phyloP scores from a whole-genome alignment of 92 coral and sea anemone species.

The Porites rus region DNA sequence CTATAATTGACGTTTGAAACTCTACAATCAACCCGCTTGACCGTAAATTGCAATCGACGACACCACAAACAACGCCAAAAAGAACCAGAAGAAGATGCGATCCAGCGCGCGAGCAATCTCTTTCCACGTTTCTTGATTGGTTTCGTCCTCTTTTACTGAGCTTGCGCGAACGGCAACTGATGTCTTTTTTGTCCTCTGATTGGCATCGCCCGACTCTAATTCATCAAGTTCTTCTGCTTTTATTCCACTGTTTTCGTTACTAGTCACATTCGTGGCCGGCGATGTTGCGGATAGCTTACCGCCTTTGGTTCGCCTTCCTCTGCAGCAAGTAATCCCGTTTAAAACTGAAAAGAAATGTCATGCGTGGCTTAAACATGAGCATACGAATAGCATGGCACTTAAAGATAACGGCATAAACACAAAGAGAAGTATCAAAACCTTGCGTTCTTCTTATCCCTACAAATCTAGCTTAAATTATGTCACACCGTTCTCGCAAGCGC shows the following conservation, averaged over 20 bases:
- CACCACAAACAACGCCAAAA: constrained; percentile 40
- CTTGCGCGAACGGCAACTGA: constrained; percentile 26
- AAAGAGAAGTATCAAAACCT: no score
- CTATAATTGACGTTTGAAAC: neutral
- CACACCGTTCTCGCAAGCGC: no score
- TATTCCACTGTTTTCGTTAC: neutral
- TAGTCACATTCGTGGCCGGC: neutral
- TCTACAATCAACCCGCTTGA: constrained; percentile 25
- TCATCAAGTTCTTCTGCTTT: neutral
- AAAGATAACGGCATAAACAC: no score
- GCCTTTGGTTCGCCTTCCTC: neutral
- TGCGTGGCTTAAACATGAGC: no score
- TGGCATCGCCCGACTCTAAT: constrained; percentile 1
- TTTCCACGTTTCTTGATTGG: constrained; percentile 64
- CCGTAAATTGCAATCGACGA: constrained; percentile 47
- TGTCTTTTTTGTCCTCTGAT: neutral
- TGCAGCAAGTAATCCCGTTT: constrained; percentile 15
- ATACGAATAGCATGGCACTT: no score
- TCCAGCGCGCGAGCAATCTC: constrained; percentile 75
- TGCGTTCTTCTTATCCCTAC: no score
- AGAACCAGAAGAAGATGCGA: constrained; percentile 79
- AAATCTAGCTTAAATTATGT: no score
- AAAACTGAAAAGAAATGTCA: constrained; percentile 10
- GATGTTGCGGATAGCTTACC: neutral
- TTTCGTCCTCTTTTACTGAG: constrained; percentile 25